These are phyloP conservation scores for Ophioninae sp. DNA, from an alignment of 2,888 invertebrate species.

Conservation along the genomic window DNA sequence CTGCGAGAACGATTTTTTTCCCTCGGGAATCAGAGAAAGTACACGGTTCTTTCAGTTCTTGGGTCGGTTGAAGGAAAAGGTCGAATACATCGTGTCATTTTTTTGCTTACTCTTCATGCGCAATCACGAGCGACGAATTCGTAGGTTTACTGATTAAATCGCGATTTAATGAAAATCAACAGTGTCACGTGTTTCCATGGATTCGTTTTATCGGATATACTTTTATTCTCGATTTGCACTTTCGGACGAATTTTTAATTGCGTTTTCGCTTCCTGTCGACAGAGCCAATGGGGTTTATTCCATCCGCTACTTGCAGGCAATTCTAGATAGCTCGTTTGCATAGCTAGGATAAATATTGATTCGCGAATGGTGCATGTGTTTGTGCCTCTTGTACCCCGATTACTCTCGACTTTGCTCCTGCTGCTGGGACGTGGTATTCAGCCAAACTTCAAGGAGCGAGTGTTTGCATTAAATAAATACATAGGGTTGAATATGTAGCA, in stretches of 20 bases:
- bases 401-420: conserved; percentile 13
- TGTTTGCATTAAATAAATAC: conserved; percentile 30
- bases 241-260: background rate
- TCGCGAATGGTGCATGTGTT: background rate
- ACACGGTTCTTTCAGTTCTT: background rate
- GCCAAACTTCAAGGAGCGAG: conserved; percentile 22
- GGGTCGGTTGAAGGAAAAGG: conserved; percentile 19
- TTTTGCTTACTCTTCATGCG: conserved; percentile 1
- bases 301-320: conserved; percentile 11
- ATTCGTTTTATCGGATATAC: background rate
- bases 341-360: conserved; percentile 40
- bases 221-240: background rate
- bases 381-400: conserved; percentile 7
- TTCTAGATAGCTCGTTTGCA: background rate
- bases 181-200: background rate
- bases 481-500: background rate
- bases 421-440: background rate
- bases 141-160: background rate
- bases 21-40: background rate
- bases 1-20: background rate
- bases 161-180: background rate
- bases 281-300: background rate
- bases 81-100: conserved; percentile 24
- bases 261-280: background rate
- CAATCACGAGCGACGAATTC: background rate